Evolutionary conservation across 1,140 invertebrate species (phyloP).

Genomic region (Heliconius himera): DNA sequence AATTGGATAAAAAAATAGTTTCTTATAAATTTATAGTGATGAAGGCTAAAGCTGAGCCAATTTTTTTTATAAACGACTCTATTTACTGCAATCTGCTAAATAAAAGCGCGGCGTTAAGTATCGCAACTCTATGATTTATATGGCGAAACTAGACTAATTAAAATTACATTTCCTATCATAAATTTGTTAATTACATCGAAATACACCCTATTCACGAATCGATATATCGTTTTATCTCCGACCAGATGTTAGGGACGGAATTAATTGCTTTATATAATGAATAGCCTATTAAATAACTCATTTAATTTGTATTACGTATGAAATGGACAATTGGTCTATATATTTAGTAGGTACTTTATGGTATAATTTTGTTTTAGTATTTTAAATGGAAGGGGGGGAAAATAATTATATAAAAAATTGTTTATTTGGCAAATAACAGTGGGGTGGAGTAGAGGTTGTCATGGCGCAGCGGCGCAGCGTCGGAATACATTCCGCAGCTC

Average conservation of each 20-base stretch:
- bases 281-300: slow-evolving; percentile 12
- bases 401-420: too few relatives aligned
- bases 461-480: too few relatives aligned
- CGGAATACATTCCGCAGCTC: too few relatives aligned
- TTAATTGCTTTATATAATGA: slow-evolving; percentile 16
- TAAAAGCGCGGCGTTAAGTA: not conserved
- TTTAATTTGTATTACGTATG: slow-evolving; percentile 9
- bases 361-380: not conserved
- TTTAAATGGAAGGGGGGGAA: too few relatives aligned
- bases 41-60: too few relatives aligned
- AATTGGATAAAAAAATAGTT: too few relatives aligned
- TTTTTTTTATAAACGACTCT: too few relatives aligned
- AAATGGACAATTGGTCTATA: not conserved
- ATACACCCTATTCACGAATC: not conserved
- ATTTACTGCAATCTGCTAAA: too few relatives aligned
- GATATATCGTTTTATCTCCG: slow-evolving; percentile 18
- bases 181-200: slow-evolving; percentile 10
- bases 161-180: slow-evolving; percentile 11
- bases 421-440: too few relatives aligned
- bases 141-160: not conserved
- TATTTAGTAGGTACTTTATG: not conserved
- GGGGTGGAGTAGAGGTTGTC: too few relatives aligned
- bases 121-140: not conserved
- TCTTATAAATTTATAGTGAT: too few relatives aligned
- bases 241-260: slow-evolving; percentile 2